Evolutionary conservation across 1,140 invertebrate species (phyloP).

Genomic region (Anastatus disparis): DNA sequence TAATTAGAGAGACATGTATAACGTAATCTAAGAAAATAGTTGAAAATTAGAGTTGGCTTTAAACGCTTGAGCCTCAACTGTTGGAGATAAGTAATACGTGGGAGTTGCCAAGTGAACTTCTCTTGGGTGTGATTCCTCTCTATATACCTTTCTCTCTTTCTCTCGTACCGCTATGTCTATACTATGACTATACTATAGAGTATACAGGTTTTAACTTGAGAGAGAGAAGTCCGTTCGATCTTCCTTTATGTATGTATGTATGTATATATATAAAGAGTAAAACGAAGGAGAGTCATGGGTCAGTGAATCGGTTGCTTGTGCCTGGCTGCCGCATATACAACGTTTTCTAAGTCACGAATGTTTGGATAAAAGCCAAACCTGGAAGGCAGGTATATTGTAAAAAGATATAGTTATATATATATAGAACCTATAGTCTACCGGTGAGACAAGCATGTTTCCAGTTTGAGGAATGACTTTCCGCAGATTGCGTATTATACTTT

Average conservation of each 20-base stretch:
- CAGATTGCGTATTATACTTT: conserved; percentile 14
- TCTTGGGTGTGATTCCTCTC: too few species aligned
- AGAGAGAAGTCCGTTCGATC: too few species aligned
- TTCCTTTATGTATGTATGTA: too few species aligned
- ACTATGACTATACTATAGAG: conserved; percentile 25
- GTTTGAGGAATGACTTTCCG: conserved; percentile 32
- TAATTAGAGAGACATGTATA: too few species aligned
- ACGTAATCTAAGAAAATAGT: not conserved
- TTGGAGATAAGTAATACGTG: too few species aligned
- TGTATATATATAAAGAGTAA: not conserved
- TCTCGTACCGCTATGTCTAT: conserved; percentile 24
- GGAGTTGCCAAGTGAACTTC: too few species aligned
- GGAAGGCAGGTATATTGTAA: conserved; percentile 19
- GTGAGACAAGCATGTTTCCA: conserved; percentile 24
- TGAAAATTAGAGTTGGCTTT: not conserved
- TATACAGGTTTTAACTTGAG: conserved; percentile 22
- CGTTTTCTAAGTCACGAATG: conserved; percentile 65
- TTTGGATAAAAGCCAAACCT: conserved; percentile 44
- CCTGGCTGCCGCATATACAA: too few species aligned
- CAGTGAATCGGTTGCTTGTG: conserved; percentile 62
- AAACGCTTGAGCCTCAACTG: not conserved
- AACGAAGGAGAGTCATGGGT: conserved; percentile 56
- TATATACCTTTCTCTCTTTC: conserved; percentile 39
- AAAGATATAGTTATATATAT: not conserved
- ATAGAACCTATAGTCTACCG: not conserved